Evolutionary conservation across 2,888 invertebrate species (phyloP).

Genomic region (Oasisia sp.): DNA sequence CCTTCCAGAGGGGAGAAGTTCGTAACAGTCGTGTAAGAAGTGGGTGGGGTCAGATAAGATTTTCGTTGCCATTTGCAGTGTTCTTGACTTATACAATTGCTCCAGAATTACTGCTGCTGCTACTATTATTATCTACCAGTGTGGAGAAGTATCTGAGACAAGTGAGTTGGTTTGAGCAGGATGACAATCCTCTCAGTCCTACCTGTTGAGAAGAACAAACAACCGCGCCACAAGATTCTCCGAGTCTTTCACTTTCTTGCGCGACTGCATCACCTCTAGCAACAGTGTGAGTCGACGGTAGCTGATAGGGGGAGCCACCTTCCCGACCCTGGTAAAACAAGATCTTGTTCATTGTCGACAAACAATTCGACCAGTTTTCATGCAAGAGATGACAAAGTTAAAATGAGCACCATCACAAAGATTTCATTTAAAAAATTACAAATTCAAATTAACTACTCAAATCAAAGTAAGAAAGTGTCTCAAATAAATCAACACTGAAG

Average conservation of each 20-base stretch:
- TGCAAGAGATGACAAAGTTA: not conserved
- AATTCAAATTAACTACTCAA: not conserved
- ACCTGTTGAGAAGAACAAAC: conserved; percentile 67
- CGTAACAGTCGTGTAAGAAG: too few relatives aligned
- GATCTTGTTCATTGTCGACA: not conserved
- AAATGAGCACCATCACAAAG: not conserved
- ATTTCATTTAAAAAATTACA: not conserved
- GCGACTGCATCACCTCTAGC: conserved; percentile 84
- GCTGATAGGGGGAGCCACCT: not conserved
- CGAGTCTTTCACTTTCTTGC: conserved; percentile 79
- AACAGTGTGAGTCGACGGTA: conserved; percentile 77
- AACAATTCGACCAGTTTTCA: not conserved
- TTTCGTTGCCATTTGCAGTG: too few relatives aligned
- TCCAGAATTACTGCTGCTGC: too few relatives aligned
- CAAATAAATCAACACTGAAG: not conserved
- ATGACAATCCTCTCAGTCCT: not conserved
- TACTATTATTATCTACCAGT: too few relatives aligned
- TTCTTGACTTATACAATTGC: too few relatives aligned
- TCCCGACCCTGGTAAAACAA: conserved; percentile 14
- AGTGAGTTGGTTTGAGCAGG: not conserved
- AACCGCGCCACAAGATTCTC: conserved; percentile 77
- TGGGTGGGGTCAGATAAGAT: too few relatives aligned
- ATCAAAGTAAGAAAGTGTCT: not conserved
- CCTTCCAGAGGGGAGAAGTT: too few relatives aligned
- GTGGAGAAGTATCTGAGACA: not conserved